Percentiles rank a stretch among this genome's conserved stretches.
These are phyloP conservation scores for Nemotelus nigrinus DNA, from an alignment of 2,888 invertebrate species.

Conservation along the genomic window DNA sequence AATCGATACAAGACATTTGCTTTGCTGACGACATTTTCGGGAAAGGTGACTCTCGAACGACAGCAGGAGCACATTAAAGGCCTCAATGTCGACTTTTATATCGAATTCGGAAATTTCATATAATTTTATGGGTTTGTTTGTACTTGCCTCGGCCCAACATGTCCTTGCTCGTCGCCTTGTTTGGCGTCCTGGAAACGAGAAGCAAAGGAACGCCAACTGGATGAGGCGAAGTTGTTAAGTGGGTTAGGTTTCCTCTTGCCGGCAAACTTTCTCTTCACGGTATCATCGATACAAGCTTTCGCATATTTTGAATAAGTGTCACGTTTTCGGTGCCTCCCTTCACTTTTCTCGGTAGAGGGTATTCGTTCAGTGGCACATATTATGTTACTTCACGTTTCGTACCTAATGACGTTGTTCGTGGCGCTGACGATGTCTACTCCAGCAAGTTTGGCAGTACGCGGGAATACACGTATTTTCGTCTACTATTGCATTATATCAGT, in stretches of 20 bases:
- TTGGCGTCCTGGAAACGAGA: not conserved
- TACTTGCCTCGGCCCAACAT: conserved; percentile 34
- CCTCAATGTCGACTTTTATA: conserved; percentile 46
- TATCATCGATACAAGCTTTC: conserved; percentile 38
- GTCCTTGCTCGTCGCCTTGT: not conserved
- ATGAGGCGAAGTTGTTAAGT: conserved; percentile 5
- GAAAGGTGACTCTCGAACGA: conserved; percentile 8
- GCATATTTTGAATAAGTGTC: conserved; percentile 47
- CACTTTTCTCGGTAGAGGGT: not conserved
- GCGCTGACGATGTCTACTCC: conserved; percentile 4
- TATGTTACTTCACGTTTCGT: conserved; percentile 35
- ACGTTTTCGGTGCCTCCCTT: conserved; percentile 29
- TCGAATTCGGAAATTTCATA: conserved; percentile 47
- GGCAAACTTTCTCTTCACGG: conserved; percentile 33
- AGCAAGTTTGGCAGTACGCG: conserved; percentile 1
- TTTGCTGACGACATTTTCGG: not conserved
- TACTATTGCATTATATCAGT: conserved; percentile 29
- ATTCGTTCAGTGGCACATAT: conserved; percentile 4
- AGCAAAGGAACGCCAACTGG: not conserved
- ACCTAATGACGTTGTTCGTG: conserved; percentile 27
- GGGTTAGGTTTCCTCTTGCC: conserved; percentile 28
- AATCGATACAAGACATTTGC: conserved; percentile 32
- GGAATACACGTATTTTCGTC: not conserved
- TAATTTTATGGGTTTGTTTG: conserved; percentile 46
- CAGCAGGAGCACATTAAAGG: conserved; percentile 34